Evolutionary conservation across 2,888 invertebrate genomes (phyloP), one percentile per base, ranked within the genome.

Genomic region (Eupithecia inturbata): DNA sequence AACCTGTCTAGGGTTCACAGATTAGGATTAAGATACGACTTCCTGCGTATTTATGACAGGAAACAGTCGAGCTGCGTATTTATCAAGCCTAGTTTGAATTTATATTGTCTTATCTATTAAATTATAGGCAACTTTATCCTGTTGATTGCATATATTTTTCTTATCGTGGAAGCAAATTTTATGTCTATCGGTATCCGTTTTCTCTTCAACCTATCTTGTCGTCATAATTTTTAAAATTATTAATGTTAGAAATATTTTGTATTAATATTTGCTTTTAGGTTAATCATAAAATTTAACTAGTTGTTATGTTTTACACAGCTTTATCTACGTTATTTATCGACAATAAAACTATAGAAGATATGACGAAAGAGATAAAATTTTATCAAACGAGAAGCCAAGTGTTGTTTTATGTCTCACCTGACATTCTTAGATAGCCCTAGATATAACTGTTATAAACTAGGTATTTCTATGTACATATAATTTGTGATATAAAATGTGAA

Each of bases 11-110:
- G 73, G 36, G 64, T 45, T 70, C 62, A 68, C 73, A 68, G 68
- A 76, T 76, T 67, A 76, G 73, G 73, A 73, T 71, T 71, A 64
- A 76, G 70, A 75, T 76, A 76, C 49, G 71, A 73, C 76, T 76
- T 76, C 72, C 75, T 70, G 70, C 68, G 72, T 73, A 73, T 76
- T 67, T 73, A 73, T 71, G 73, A 73, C 76, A 71, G 76, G 76
- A 76, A 71, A 66, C 76, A 49, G 67, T 68, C 66, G 70, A 75
- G 63, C 70, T 68, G 45, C 69, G 63, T 75, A 75, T 75, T 68
- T 73, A 75, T 73, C 70, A 75, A 60, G 72, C 53, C 39, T 62
- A 68, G 70, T 66, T 68, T 70, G 64, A 71, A 70, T 71, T 73
- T 75, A 75, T 70, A 75, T 72, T 73, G 70, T 72, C 67, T 70